Evolutionary conservation across 2,113 vertebrate species (phyloP).

Genomic region (Bothrops jararaca): DNA sequence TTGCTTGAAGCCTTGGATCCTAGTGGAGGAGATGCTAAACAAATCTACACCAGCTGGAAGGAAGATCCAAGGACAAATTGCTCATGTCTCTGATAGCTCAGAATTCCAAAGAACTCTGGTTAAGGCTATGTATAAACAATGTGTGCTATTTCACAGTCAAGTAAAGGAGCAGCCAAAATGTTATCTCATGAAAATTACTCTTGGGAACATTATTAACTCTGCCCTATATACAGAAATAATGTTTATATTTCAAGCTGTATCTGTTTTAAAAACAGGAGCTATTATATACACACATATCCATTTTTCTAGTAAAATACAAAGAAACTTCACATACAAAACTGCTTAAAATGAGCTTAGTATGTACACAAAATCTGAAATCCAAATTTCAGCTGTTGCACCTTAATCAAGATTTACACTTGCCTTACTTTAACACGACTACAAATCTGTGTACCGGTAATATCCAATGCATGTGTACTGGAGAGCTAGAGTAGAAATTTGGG

Average conservation of each 20-base stretch:
- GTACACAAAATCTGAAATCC: not conserved
- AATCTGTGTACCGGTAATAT: not conserved
- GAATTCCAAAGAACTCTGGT: not conserved
- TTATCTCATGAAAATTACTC: not conserved
- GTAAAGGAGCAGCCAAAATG: not conserved
- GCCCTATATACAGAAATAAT: not conserved
- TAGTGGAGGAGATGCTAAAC: not conserved
- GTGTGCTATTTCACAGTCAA: slow-evolving; percentile 10
- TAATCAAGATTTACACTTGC: not conserved
- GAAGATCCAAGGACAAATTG: not conserved
- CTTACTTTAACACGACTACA: not conserved
- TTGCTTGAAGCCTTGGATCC: not conserved
- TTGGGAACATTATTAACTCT: not conserved
- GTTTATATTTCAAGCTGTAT: not conserved
- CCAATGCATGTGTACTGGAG: no score
- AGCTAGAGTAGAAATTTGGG: not conserved
- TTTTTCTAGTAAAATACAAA: not conserved
- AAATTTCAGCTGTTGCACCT: not conserved
- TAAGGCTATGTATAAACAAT: not conserved
- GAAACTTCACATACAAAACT: not conserved
- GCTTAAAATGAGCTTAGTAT: not conserved
- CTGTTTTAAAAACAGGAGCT: not conserved
- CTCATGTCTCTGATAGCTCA: not conserved
- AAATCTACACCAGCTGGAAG: not conserved
- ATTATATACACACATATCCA: not conserved